These are phyloP conservation scores for Lydus trimaculatus DNA, from an alignment of 2,888 invertebrate genomes.

Conservation along the genomic window DNA sequence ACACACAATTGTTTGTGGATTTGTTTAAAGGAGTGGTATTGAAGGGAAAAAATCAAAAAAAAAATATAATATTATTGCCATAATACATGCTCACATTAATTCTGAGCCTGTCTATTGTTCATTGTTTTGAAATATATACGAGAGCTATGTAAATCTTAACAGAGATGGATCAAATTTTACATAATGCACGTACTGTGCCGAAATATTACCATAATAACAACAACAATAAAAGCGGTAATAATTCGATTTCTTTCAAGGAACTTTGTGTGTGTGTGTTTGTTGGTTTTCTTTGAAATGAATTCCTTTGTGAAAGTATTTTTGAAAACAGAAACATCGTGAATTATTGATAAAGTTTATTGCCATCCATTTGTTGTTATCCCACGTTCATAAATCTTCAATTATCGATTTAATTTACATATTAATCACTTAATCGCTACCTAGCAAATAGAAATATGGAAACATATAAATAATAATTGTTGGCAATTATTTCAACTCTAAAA, in stretches of 20 bases:
- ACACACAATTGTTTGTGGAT: not conserved
- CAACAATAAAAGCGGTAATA: not conserved
- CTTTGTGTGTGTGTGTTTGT: too few relatives aligned
- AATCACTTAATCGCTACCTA: constrained; percentile 30
- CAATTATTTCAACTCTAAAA: constrained; percentile 14
- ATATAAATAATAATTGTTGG: constrained; percentile 20
- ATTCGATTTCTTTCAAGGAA: not conserved
- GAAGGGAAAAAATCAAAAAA: not conserved
- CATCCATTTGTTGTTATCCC: not conserved
- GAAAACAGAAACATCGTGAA: not conserved
- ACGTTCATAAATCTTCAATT: constrained; percentile 26
- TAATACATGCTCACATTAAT: not conserved
- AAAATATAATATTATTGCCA: not conserved
- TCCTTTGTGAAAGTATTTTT: not conserved
- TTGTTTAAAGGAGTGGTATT: not conserved
- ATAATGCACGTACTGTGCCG: not conserved
- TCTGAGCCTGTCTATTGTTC: constrained; percentile 2
- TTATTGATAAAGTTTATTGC: not conserved
- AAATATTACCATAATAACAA: not conserved
- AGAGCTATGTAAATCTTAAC: not conserved
- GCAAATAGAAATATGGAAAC: constrained; percentile 19
- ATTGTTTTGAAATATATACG: not conserved
- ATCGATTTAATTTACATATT: constrained; percentile 32
- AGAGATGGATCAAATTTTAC: not conserved
- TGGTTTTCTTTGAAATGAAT: too few relatives aligned